Percentiles rank a stretch among this genome's conserved stretches.
Conservation (phyloP, 1,140 invertebrate genomes). For the Drosophila elegans region DNA sequence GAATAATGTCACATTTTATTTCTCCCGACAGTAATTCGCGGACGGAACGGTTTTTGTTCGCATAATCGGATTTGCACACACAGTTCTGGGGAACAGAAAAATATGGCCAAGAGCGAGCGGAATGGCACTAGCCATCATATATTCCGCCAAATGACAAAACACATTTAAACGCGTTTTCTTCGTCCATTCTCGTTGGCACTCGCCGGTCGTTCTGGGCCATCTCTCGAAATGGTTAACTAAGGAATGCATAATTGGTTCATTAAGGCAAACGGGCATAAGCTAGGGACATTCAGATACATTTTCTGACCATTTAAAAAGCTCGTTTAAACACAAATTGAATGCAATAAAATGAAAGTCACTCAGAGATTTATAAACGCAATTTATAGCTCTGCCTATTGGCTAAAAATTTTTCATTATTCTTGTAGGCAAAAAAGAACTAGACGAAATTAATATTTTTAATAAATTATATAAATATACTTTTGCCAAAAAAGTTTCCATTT, state of each 20-base stretch:
- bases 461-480: no score
- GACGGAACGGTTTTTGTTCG: slow-evolving; percentile 67
- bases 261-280: not conserved
- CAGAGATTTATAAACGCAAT: no score
- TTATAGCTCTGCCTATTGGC: no score
- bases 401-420: no score
- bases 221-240: slow-evolving; percentile 20
- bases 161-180: slow-evolving; percentile 54
- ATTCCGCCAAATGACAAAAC: slow-evolving; percentile 41
- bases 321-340: slow-evolving; percentile 7
- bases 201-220: slow-evolving; percentile 24
- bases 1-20: slow-evolving; percentile 82
- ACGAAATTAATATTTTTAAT: no score
- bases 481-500: no score
- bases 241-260: slow-evolving; percentile 43
- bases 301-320: not conserved
- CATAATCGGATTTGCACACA: slow-evolving; percentile 74
- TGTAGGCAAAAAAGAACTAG: no score
- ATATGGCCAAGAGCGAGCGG: not conserved
- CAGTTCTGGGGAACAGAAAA: slow-evolving; percentile 4
- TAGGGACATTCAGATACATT: not conserved
- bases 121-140: slow-evolving; percentile 17
- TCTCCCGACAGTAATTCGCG: slow-evolving; percentile 78
- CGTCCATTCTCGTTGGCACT: slow-evolving; percentile 46
- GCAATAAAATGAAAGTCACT: not conserved